A percentile compares a stretch with the other conserved stretches of the same genome.
Conservation (phyloP, 2,888 invertebrate genomes). For the Ceramica pisi region DNA sequence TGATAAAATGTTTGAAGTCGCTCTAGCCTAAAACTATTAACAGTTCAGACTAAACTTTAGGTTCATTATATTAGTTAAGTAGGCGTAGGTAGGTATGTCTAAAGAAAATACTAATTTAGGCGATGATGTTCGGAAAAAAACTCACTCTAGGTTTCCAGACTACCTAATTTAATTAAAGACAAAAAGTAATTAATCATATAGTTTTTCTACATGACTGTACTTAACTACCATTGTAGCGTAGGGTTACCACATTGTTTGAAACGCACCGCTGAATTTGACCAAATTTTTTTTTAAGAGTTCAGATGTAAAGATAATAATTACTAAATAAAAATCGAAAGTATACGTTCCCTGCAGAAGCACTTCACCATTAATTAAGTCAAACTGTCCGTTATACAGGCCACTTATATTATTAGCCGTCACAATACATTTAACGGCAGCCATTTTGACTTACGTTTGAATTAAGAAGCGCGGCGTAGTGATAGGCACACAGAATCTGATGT, state of each 20-base stretch:
- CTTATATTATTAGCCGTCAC: slow-evolving; percentile 84
- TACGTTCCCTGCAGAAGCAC: slow-evolving; percentile 72
- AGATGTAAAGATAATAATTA: slow-evolving; percentile 41
- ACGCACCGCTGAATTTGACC: slow-evolving; percentile 44
- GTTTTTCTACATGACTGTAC: slow-evolving; percentile 6
- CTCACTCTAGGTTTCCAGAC: background rate
- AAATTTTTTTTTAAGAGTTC: slow-evolving; percentile 44
- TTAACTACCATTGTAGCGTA: slow-evolving; percentile 11
- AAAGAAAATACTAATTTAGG: background rate
- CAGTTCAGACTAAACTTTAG: background rate
- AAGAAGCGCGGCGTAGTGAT: slow-evolving; percentile 48
- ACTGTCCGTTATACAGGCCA: slow-evolving; percentile 82
- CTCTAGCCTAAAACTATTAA: background rate
- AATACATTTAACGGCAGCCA: slow-evolving; percentile 86
- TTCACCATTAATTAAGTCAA: slow-evolving; percentile 85
- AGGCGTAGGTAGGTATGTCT: background rate
- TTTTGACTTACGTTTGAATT: slow-evolving; percentile 68
- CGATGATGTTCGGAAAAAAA: background rate
- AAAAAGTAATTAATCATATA: background rate
- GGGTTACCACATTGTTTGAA: slow-evolving; percentile 42
- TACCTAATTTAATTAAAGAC: background rate
- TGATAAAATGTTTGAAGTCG: background rate
- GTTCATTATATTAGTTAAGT: background rate
- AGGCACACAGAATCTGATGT: background rate
- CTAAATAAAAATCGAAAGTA: slow-evolving; percentile 75